phyloP scores from a whole-genome alignment of 2,797 vertebrate genomes.

The Neosilurus hyrtlii region DNA sequence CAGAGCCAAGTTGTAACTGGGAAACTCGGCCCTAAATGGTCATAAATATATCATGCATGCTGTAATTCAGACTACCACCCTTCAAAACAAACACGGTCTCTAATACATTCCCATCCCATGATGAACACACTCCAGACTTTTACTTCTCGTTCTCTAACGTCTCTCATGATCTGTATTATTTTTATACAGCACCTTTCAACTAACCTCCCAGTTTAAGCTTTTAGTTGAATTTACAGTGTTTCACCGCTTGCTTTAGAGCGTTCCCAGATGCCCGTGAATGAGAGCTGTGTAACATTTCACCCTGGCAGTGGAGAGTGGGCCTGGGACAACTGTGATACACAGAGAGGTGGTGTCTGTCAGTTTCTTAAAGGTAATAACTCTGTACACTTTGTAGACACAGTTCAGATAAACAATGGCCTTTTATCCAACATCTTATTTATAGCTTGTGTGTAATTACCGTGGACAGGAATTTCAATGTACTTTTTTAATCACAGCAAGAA shows the following conservation, averaged over 20 bases:
- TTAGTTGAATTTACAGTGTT: slow-evolving; percentile 27
- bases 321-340: slow-evolving; percentile 58
- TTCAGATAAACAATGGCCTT: neutral
- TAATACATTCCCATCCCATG: slow-evolving; percentile 67
- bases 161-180: slow-evolving; percentile 18
- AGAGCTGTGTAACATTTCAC: slow-evolving; percentile 67
- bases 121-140: slow-evolving; percentile 42
- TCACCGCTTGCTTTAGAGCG: slow-evolving; percentile 52
- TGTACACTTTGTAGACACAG: neutral
- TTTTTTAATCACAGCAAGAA: neutral
- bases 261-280: slow-evolving; percentile 30
- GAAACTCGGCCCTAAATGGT: slow-evolving; percentile 57
- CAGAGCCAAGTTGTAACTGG: slow-evolving; percentile 61
- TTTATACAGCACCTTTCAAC: neutral
- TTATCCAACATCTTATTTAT: neutral
- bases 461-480: neutral
- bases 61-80: slow-evolving; percentile 75
- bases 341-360: slow-evolving; percentile 69
- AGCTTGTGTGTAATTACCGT: neutral
- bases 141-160: neutral
- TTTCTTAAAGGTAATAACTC: slow-evolving; percentile 67
- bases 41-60: slow-evolving; percentile 72
- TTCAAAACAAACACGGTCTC: slow-evolving; percentile 64
- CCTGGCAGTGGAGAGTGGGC: slow-evolving; percentile 52
- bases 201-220: slow-evolving; percentile 20